A percentile compares a stretch with the other conserved stretches of the same genome.
Conservation (phyloP, 2,797 vertebrate genomes). For the Tangara arthus region DNA sequence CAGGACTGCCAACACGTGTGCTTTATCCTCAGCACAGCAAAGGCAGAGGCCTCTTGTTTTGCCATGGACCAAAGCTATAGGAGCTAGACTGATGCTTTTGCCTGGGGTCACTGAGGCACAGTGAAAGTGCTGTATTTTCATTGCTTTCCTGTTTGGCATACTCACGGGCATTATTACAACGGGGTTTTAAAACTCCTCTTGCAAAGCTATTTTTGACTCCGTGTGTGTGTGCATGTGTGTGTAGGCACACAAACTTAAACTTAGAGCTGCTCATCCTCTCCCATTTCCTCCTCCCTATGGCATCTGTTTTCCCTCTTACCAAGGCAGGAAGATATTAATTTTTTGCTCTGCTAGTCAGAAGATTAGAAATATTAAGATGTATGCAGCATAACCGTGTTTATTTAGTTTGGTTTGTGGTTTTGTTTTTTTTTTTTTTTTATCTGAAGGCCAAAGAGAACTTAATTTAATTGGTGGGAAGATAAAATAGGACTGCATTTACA, state of each 20-base stretch:
- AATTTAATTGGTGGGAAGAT: constrained; percentile 74
- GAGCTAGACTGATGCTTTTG: not conserved
- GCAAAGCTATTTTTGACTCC: not conserved
- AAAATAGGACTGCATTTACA: constrained; percentile 66
- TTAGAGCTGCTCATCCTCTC: constrained; percentile 34
- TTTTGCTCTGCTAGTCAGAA: constrained; percentile 82
- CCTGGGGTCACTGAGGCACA: not conserved
- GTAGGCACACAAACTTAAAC: not conserved
- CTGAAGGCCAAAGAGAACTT: constrained; percentile 70
- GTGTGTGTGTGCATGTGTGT: rapidly evolving
- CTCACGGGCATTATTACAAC: not conserved
- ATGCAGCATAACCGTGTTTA: constrained; percentile 73
- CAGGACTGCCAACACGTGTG: rapidly evolving
- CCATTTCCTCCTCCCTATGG: constrained; percentile 52
- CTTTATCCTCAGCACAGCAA: not conserved
- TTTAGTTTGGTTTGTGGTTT: constrained; percentile 5
- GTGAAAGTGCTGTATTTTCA: not conserved
- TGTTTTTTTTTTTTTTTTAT: constrained; percentile 20
- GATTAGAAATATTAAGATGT: constrained; percentile 80
- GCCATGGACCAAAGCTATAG: not conserved
- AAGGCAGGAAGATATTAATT: constrained; percentile 77
- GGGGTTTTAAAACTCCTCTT: not conserved
- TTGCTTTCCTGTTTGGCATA: not conserved
- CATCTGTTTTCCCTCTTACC: constrained; percentile 59
- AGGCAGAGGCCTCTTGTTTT: not conserved